Evolutionary conservation across 2,888 invertebrate genomes (phyloP).

Genomic region (Horisme vitalbata): DNA sequence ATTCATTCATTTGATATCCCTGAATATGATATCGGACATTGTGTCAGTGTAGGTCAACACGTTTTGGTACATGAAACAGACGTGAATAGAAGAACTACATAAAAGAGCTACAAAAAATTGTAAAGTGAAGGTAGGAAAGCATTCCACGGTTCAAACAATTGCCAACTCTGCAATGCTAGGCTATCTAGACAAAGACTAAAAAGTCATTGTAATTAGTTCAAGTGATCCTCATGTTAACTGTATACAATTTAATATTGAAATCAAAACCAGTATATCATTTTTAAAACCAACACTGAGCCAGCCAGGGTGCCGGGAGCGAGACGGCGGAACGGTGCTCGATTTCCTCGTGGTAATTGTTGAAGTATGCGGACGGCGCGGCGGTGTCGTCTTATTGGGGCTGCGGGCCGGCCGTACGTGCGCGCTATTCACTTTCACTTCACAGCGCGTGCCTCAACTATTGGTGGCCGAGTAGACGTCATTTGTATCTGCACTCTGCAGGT

Average conservation of each 20-base stretch:
- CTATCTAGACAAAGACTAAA: too few relatives aligned
- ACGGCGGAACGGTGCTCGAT: conserved; percentile 66
- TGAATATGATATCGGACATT: conserved; percentile 45
- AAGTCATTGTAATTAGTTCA: too few relatives aligned
- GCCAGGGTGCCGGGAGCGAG: conserved; percentile 49
- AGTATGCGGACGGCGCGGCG: conserved; percentile 72
- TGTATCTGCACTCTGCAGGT: conserved; percentile 48
- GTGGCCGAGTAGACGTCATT: conserved; percentile 52
- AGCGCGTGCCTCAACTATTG: conserved; percentile 65
- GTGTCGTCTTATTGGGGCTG: conserved; percentile 80
- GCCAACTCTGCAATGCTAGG: too few relatives aligned
- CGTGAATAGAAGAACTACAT: conserved; percentile 5
- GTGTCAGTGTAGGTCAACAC: conserved; percentile 42
- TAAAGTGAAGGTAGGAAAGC: too few relatives aligned
- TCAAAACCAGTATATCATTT: too few relatives aligned
- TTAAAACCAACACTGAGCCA: conserved; percentile 30
- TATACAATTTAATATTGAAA: too few relatives aligned
- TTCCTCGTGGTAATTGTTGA: conserved; percentile 80
- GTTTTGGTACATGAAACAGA: conserved; percentile 27
- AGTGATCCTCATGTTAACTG: too few relatives aligned
- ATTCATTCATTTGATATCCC: conserved; percentile 52
- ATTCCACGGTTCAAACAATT: background rate
- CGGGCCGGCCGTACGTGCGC: conserved; percentile 72
- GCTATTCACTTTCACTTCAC: conserved; percentile 79
- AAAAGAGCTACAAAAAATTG: background rate